Evolutionary conservation across 2,797 vertebrate genomes (phyloP).

Genomic region (Gastrophryne carolinensis): DNA sequence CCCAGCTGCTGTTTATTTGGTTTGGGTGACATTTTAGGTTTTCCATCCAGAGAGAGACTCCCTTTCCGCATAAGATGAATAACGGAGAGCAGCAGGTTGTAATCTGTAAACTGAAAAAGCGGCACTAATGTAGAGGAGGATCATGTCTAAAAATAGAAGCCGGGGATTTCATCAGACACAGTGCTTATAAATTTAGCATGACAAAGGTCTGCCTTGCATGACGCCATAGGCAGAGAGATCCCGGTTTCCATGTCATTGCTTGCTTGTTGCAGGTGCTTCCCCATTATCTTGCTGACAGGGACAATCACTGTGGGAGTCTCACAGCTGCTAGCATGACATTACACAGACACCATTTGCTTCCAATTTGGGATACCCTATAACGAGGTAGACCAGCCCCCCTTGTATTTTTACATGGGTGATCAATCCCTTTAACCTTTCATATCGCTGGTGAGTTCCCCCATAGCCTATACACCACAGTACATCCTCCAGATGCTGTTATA

Average conservation of each 20-base stretch:
- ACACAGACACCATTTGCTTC: not conserved
- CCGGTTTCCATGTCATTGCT: constrained; percentile 14
- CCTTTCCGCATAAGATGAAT: constrained; percentile 22
- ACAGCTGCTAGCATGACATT: not conserved
- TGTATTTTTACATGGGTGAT: too few relatives aligned
- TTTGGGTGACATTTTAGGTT: constrained; percentile 28
- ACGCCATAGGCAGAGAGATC: not conserved
- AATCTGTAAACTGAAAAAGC: constrained; percentile 10
- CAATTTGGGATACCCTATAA: too few relatives aligned
- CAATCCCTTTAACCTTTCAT: too few relatives aligned
- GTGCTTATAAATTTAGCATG: constrained; percentile 5
- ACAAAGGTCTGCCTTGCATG: not conserved
- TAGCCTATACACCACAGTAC: too few relatives aligned
- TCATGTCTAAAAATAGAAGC: constrained; percentile 32
- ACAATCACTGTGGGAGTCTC: not conserved
- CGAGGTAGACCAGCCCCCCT: too few relatives aligned
- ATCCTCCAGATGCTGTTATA: too few relatives aligned
- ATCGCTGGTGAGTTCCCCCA: too few relatives aligned
- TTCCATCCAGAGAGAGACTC: constrained; percentile 13
- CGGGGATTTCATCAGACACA: constrained; percentile 32
- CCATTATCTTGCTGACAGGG: constrained; percentile 4
- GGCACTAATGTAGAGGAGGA: not conserved
- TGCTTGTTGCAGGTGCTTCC: not conserved
- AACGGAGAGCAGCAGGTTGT: constrained; percentile 31
- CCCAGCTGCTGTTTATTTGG: constrained; percentile 1